phyloP scores from a whole-genome alignment of 2,888 invertebrate species.

The Branchellion lobata region DNA sequence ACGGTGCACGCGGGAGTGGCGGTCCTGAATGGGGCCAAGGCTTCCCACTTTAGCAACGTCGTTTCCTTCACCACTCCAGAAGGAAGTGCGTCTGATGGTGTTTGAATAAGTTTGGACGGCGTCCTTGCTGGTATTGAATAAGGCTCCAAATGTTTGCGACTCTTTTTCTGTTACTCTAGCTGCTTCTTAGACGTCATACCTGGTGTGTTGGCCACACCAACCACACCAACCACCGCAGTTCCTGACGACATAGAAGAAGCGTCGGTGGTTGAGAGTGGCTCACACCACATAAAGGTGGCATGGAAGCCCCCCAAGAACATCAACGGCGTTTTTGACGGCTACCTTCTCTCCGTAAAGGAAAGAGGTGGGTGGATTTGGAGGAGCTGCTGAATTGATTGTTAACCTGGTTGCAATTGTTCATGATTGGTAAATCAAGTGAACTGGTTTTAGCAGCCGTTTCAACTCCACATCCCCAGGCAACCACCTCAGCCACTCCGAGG shows the following conservation, averaged over 20 bases:
- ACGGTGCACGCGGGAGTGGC: conserved; percentile 79
- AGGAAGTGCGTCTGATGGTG: conserved; percentile 52
- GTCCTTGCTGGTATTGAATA: not conserved
- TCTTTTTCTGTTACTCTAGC: too few species aligned
- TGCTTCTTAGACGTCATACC: too few species aligned
- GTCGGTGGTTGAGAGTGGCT: conserved; percentile 53
- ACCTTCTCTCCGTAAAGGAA: conserved; percentile 82
- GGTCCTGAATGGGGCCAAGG: conserved; percentile 46
- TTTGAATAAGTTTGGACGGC: not conserved
- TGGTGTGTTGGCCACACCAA: too few species aligned
- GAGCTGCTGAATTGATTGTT: too few species aligned
- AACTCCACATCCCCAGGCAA: not conserved
- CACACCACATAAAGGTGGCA: conserved; percentile 62
- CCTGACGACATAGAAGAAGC: conserved; percentile 48
- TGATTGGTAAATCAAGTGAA: conserved; percentile 56
- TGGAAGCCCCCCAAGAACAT: conserved; percentile 89
- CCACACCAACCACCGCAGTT: conserved; percentile 48
- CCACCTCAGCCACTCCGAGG: not conserved
- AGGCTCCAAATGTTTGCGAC: too few species aligned
- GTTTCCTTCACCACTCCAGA: conserved; percentile 59
- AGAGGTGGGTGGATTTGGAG: too few species aligned
- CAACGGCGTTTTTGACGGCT: conserved; percentile 89
- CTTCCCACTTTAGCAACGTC: conserved; percentile 70
- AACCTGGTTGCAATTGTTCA: too few species aligned
- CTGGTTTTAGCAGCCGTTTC: too few species aligned